Evolutionary conservation across 2,113 vertebrate species (phyloP), one percentile per base, ranked within the genome.

Genomic region (Ivindomyrus marchei): DNA sequence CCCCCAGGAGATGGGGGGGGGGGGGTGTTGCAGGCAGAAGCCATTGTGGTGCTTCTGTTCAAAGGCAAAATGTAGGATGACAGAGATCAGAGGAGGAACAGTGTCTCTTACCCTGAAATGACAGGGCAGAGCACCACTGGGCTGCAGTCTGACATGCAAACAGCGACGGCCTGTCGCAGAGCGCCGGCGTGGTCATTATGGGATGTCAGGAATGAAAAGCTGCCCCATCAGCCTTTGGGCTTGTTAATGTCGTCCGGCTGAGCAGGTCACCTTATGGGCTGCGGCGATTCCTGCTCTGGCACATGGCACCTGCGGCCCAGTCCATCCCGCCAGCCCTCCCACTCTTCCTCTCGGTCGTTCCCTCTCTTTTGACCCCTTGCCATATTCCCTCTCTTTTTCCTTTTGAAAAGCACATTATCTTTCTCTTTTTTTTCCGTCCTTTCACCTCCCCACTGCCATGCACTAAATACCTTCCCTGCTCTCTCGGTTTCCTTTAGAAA

Each of bases 31-130:
- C 19, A 89, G 42, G 88, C 62, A 46, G 66, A 21, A 89, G 66
- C 66, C 66, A 27, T 50, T 80, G 88, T 89, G 45, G n/a, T 42
- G 56, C 62, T 74, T 46, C 58, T 88, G 45, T 49, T 74, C 42
- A 42, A 88, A 50, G 39, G 58, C 45, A 74, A 49, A 88, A 77
- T 50, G 46, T 45, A 74, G 58, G 88, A n/a, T 66, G 58, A 88
- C 66, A 31, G 42, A 49, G 88, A 77, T 74, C 88, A 88, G 31
- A 39, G 36, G 31, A 19, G 17, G 36, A 77, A 42, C 31, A 42
- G 15, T 39, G 11, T 39, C 70, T 17, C 8, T 39, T 39, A 77
- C 70, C 31, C 31, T 19, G 74, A 77, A 42, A 42, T 42, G 74
- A 42, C 74, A 42, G 74, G 56, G 56, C 56, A 3, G 56, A 2